Percentiles rank a stretch among this genome's conserved stretches.
Conservation (phyloP, 2,113 vertebrate species). For the Carassius gibelio region DNA sequence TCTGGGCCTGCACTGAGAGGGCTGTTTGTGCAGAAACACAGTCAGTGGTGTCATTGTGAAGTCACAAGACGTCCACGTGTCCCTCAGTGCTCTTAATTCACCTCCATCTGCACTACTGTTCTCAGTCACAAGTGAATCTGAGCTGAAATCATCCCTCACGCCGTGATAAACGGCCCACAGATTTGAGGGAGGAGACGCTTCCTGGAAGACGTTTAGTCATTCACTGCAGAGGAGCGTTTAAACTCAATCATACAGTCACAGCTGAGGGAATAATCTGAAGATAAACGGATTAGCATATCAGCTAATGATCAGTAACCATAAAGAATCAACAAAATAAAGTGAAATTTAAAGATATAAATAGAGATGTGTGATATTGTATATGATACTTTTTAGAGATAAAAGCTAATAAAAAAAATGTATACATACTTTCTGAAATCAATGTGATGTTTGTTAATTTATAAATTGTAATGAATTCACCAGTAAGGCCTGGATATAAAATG, state of each 20-base stretch:
- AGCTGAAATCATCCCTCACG: slow-evolving; percentile 25
- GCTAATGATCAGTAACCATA: background rate
- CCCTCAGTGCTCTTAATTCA: slow-evolving; percentile 31
- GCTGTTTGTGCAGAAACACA: slow-evolving; percentile 36
- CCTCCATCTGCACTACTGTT: slow-evolving; percentile 45
- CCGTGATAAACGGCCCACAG: background rate
- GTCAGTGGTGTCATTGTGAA: slow-evolving; percentile 39
- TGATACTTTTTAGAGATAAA: too few relatives aligned
- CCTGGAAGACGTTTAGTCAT: slow-evolving; percentile 38
- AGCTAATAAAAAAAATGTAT: too few relatives aligned
- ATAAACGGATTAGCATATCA: background rate
- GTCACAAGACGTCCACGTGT: slow-evolving; percentile 56
- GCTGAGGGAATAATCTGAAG: background rate
- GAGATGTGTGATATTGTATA: too few relatives aligned
- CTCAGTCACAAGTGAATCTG: slow-evolving; percentile 26
- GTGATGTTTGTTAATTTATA: background rate
- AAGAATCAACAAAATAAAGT: background rate
- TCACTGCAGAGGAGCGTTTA: background rate
- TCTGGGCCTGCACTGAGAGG: slow-evolving; percentile 3
- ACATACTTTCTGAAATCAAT: too few relatives aligned
- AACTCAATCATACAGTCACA: background rate
- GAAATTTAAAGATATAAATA: too few relatives aligned
- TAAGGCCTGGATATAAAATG: too few relatives aligned
- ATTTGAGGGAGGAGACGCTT: slow-evolving; percentile 34
- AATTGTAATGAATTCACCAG: background rate